Base-by-base conservation (phyloP, 1,140 invertebrate species). In the Drosophila ananassae region DNA sequence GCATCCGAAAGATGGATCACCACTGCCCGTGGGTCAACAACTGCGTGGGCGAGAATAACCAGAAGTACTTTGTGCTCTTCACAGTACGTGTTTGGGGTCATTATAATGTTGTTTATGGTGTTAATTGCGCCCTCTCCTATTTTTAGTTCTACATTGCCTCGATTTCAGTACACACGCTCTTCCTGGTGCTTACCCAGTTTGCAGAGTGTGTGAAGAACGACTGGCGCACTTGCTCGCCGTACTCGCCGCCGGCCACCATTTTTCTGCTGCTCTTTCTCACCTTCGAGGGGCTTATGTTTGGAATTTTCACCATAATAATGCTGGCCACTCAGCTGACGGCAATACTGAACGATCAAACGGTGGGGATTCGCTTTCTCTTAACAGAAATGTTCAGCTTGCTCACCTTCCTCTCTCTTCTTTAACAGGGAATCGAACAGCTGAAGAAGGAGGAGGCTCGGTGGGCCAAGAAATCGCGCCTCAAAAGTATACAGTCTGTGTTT, bases 21-120 rank as follows among this genome's bases (percentile, higher is more conserved):
- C 99, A 99, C 92, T 99, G 98, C 93, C 98, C 98, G 1, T 99
- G 98, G 97, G 97, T 99, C 0, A 99, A 99, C 91, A 99, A 99
- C 92, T 99, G 99, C 93, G 98, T 99, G 4, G 99, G 99, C 5
- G 98, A 99, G 93, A 98, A 97, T 90, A 99, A 99, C 94, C 99
- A 99, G 94, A 99, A 99, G 93, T 99, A 97, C 93, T 99, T 99
- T 94, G 98, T 99, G 73, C 93, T 99, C 51, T 99, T 99, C 93
- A 99, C 98, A n/a, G 34, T 37, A 37, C 55, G 98, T 99, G 57
- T 54, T 17, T 48, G 17, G 21, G 21, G 30, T 13, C 50, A 10
- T 39, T 32, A 10, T 2, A 10, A n/a, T 8, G 2, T 2, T 2
- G 2, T 12, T 3, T 12, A 1, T 7, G 24, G 1, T 21, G 4